Base-by-base conservation (phyloP, 2,888 invertebrate genomes). In the Phrixothrix hirtus region DNA sequence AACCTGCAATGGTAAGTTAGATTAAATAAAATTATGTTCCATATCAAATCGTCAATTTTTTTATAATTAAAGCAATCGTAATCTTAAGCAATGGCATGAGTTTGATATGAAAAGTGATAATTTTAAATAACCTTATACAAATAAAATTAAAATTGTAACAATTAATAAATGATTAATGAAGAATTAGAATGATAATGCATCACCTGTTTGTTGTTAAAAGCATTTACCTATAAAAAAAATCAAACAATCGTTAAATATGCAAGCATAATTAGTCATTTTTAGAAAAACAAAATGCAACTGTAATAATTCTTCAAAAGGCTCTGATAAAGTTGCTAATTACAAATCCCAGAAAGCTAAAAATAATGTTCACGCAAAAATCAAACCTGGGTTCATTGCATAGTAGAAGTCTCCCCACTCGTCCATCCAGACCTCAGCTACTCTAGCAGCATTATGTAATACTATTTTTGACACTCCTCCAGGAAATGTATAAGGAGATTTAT, bases 401-500 rank as follows among this genome's bases (percentile, higher is more conserved):
- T 94, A 96, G 88, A 96, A 96, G 81, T 94, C 94, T 78, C 94
- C 89, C 92, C 97, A 98, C 79, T 98, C 95, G 85, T 98, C 99
- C 90, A 99, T 92, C 99, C 99, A 99, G 71, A 99, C 99, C 78
- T 96, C 95, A 69, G 97, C 98, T 69, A 97, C 95, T 70, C 99
- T 86, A 69, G 96, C 95, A 66, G 97, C 95, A 82, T 99, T 99
- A 81, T 96, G 95, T 69, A 97, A 88, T 70, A 98, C 96, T 73
- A 98, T 89, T 76, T 91, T 92, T 76, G 92, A 92, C 65, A 95
- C 94, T 62, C 97, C 99, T 67, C 99, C 99, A 51, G 99, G 99
- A 87, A 99, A 98, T 61, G 95, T 92, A 81, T 99, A 99, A 41
- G 99, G 99, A 58, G 95, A 94, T 79, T 95, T 93, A 85, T 95